Evolutionary conservation across 2,797 vertebrate species (phyloP), one percentile per base, ranked within the genome.

Genomic region (Eulemur mongoz): DNA sequence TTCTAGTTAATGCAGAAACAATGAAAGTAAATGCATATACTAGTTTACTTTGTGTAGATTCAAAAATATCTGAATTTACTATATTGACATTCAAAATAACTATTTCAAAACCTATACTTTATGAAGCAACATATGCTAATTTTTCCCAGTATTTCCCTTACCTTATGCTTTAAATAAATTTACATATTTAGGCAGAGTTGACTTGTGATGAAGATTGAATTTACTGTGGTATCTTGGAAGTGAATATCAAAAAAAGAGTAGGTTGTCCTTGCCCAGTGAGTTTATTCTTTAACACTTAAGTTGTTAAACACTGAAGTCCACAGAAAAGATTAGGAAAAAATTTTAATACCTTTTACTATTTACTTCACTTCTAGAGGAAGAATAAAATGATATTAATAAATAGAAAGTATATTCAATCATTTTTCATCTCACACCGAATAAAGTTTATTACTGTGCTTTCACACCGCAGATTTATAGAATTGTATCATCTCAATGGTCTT

Each of bases 401-500:
- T 61, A 97, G 54, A 82, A 78, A 97, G 78, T 38, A 97, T 72
- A 91, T 70, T 97, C 43, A 89, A 69, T 95, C 95, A 94, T 94
- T 85, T 97, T 69, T 96, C 70, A 97, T 97, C 96, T 95, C 96
- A 97, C 80, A 97, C 86, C 69, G 96, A 95, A 98, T 97, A 95
- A 97, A 97, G 82, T 96, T 97, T 97, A 97, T 97, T 94, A 84
- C 82, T 94, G 22, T 79, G 86, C 95, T 94, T 97, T 97, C 93
- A 97, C 13, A 93, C 12, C 17, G 69, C 32, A 65, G 40, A 83
- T 69, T 97, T 92, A 95, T 12, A 93, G 82, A 96, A 96, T 93
- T 96, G 91, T 95, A 97, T 97, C 86, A 96, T 96, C 83, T 90
- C 89, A 95, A 67, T 93, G 70, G 54, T 95, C 94, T 97, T 90